phyloP scores from a whole-genome alignment of 2,888 invertebrate genomes.

The Acanthosoma haemorrhoidale region DNA sequence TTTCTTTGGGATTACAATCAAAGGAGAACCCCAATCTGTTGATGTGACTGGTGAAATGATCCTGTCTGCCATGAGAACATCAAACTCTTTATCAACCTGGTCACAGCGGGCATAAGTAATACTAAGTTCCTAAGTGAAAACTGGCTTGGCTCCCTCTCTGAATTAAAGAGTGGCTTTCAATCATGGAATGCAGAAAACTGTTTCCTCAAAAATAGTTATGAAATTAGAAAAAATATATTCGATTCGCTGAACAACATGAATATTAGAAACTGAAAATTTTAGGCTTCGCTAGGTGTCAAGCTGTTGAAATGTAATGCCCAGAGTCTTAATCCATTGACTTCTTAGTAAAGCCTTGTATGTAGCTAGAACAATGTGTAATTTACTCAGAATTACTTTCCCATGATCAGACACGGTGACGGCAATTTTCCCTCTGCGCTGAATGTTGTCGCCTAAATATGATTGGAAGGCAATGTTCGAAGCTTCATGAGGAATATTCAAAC shows the following conservation, averaged over 20 bases:
- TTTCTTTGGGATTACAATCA: neutral
- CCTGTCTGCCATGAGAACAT: neutral
- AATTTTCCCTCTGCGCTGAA: neutral
- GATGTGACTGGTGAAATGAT: neutral
- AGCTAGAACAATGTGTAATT: neutral
- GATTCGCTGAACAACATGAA: too few relatives aligned
- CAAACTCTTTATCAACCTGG: too few relatives aligned
- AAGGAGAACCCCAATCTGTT: neutral
- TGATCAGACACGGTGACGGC: neutral
- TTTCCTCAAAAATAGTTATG: neutral
- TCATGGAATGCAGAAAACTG: neutral
- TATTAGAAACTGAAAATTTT: neutral
- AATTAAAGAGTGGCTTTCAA: slow-evolving; percentile 1
- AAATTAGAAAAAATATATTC: too few relatives aligned
- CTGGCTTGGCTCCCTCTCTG: slow-evolving; percentile 13
- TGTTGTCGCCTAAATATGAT: too few relatives aligned
- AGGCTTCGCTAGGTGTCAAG: neutral
- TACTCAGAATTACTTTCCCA: neutral
- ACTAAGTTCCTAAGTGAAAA: slow-evolving; percentile 33
- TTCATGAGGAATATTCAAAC: too few relatives aligned
- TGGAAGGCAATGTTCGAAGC: too few relatives aligned
- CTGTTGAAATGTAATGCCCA: neutral
- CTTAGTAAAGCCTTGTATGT: neutral
- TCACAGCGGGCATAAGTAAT: too few relatives aligned
- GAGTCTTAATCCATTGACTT: neutral